Evolutionary conservation across 1,140 invertebrate genomes (phyloP), one percentile per base, ranked within the genome.

Genomic region (Pogonomyrmex californicus): DNA sequence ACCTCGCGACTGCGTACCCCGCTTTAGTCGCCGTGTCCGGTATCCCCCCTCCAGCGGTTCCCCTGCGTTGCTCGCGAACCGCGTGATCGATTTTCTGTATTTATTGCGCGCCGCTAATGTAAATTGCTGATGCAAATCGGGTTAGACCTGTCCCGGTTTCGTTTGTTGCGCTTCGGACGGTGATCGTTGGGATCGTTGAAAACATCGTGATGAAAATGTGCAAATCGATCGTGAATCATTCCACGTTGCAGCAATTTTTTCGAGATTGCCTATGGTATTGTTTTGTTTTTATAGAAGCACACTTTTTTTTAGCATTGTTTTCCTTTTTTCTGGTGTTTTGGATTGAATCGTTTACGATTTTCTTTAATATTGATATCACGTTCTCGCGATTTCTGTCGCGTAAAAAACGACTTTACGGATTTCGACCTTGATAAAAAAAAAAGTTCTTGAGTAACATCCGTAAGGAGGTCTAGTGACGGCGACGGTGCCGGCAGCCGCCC

Each of bases 41-140:
- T 76, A 63, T 41, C 23, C 23, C 30, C 41, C 2, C 17, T 23
- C 14, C 7, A 3, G 5, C 17, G 17, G 44, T 62, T 54, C 68
- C 79, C 79, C 49, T 10, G 10, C 9, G 33, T 54, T 41, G 63
- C 17, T 23, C 33, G 79, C 88, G 68, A 79, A 41, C 23, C 63
- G 30, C 83, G 82, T 78, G 87, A 93, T 93, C 89, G 93, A 93
- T 93, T 92, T 91, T 89, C 78, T 58, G 83, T 90, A 60, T 91
- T 90, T 88, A 91, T 90, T 91, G 77, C 82, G 63, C 77, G 82
- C 70, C 47, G 56, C 47, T 82, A 85, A 86, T 86, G 77, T 65
- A 82, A 86, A 86, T 63, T 6, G 62, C 4, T 86, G 79, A 90
- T 75, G 81, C 82, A 89, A 77, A 89, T 86, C 73, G 38, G 41